Conservation (phyloP, 1,140 invertebrate species). For the Platyscapa corneri region DNA sequence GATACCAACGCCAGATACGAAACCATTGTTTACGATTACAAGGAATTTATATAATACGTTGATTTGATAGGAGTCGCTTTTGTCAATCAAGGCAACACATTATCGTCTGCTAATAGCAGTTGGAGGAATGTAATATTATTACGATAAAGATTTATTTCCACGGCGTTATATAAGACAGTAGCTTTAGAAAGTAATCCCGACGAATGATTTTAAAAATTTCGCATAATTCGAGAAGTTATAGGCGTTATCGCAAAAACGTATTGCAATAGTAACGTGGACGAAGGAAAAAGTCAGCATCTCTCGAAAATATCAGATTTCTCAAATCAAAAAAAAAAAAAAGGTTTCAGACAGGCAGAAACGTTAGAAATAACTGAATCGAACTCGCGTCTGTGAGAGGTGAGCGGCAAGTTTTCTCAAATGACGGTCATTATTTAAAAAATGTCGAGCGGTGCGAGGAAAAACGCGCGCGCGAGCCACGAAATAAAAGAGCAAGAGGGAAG, state of each 20-base stretch:
- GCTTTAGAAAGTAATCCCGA: neutral
- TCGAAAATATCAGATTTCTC: too few relatives aligned
- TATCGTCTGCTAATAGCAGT: neutral
- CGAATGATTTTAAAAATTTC: neutral
- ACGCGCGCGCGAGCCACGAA: neutral
- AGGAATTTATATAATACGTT: neutral
- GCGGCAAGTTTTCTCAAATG: neutral
- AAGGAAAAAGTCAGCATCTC: too few relatives aligned
- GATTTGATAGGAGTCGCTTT: neutral
- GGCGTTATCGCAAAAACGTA: neutral
- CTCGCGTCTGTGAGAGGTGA: too few relatives aligned
- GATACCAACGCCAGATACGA: neutral
- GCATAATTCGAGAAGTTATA: neutral
- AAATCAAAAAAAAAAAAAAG: too few relatives aligned
- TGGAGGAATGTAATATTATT: neutral
- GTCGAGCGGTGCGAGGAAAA: conserved; percentile 11
- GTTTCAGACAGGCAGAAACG: too few relatives aligned
- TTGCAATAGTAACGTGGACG: too few relatives aligned
- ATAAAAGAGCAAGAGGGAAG: conserved; percentile 22
- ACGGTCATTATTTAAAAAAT: neutral
- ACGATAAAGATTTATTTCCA: neutral
- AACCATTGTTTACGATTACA: neutral
- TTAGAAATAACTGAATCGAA: too few relatives aligned
- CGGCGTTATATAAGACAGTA: neutral
- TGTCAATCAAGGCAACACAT: neutral